Evolutionary conservation across 2,888 invertebrate species (phyloP).

Genomic region (Drosophila affinis): DNA sequence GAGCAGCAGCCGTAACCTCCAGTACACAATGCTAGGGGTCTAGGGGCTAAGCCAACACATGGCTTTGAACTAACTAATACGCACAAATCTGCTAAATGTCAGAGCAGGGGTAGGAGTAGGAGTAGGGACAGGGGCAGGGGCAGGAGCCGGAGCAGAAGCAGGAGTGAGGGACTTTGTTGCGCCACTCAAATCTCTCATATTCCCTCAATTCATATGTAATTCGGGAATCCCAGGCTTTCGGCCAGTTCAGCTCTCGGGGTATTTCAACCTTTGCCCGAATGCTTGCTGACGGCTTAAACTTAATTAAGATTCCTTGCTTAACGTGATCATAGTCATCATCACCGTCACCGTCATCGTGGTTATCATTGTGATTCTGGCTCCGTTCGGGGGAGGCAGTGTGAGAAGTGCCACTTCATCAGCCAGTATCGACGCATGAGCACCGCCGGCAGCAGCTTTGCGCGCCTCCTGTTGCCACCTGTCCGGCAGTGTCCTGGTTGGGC

Average conservation of each 20-base stretch:
- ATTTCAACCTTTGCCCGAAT: conserved; percentile 43
- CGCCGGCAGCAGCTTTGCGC: conserved; percentile 30
- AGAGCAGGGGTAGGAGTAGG: conserved; percentile 20
- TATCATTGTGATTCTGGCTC: conserved; percentile 17
- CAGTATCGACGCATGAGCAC: conserved; percentile 65
- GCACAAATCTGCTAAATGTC: conserved; percentile 63
- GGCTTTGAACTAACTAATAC: conserved; percentile 27
- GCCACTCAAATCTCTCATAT: conserved; percentile 26
- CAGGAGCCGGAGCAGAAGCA: conserved; percentile 5
- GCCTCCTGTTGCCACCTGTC: conserved; percentile 59
- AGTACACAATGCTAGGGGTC: neutral
- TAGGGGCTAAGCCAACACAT: neutral
- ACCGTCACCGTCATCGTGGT: conserved; percentile 15
- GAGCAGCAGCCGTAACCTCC: no score
- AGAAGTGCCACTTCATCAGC: conserved; percentile 77
- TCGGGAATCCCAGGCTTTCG: conserved; percentile 40
- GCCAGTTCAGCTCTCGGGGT: conserved; percentile 46
- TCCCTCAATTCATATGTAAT: conserved; percentile 79
- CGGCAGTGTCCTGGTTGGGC: conserved; percentile 1
- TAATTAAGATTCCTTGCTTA: conserved; percentile 72
- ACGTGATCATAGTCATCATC: conserved; percentile 58
- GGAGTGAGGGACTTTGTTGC: conserved; percentile 27
- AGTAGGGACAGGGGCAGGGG: conserved; percentile 23
- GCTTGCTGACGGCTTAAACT: conserved; percentile 61
- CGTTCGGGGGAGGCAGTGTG: conserved; percentile 27